phyloP scores from a whole-genome alignment of 2,888 invertebrate species.

The Empis livida region DNA sequence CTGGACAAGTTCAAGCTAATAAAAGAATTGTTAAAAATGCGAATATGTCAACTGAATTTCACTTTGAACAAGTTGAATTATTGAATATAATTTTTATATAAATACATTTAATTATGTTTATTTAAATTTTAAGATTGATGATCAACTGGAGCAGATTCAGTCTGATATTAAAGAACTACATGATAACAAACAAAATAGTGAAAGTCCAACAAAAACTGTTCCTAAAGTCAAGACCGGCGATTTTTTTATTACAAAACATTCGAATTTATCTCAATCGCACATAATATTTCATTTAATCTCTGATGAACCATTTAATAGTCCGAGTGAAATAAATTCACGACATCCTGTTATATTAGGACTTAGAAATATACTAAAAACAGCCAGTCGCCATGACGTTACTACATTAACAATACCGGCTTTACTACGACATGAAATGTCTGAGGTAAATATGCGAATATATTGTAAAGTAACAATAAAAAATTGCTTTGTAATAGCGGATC shows the following conservation, averaged over 20 bases:
- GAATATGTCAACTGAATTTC: slow-evolving; percentile 75
- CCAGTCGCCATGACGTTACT: slow-evolving; percentile 89
- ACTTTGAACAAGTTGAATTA: slow-evolving; percentile 52
- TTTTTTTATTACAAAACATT: slow-evolving; percentile 77
- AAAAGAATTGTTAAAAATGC: slow-evolving; percentile 33
- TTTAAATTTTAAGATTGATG: slow-evolving; percentile 56
- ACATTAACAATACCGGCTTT: slow-evolving; percentile 87
- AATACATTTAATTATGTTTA: background rate
- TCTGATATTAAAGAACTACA: slow-evolving; percentile 39
- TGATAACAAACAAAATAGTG: slow-evolving; percentile 15
- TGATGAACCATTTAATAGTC: slow-evolving; percentile 55
- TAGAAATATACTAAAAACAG: slow-evolving; percentile 86
- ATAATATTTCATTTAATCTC: slow-evolving; percentile 91
- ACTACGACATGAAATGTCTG: slow-evolving; percentile 84
- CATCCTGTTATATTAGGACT: slow-evolving; percentile 92
- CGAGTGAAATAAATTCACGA: slow-evolving; percentile 84
- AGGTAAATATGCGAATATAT: slow-evolving; percentile 49
- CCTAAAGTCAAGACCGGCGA: slow-evolving; percentile 63
- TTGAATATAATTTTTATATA: no score
- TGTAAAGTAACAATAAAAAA: no score
- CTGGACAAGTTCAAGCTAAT: slow-evolving; percentile 31
- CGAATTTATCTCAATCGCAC: slow-evolving; percentile 88
- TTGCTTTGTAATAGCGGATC: no score
- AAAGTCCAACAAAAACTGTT: slow-evolving; percentile 36
- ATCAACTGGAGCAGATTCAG: slow-evolving; percentile 64